phyloP scores from a whole-genome alignment of 2,113 vertebrate genomes.

The Austrofundulus limnaeus region DNA sequence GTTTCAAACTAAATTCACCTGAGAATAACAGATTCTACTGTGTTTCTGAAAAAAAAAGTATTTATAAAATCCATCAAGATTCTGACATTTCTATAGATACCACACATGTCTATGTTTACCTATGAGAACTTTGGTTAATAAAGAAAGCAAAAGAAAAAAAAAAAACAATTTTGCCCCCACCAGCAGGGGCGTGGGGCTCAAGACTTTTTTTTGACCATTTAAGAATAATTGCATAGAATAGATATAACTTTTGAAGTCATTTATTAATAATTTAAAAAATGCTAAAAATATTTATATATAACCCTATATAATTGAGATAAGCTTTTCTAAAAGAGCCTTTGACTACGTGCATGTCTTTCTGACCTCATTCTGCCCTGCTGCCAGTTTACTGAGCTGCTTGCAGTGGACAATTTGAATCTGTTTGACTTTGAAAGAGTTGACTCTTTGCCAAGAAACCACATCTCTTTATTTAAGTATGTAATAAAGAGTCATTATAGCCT shows the following conservation, averaged over 20 bases:
- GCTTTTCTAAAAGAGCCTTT: constrained; percentile 3
- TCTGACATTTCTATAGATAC: too few relatives aligned
- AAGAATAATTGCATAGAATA: constrained; percentile 16
- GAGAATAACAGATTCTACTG: too few relatives aligned
- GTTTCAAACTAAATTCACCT: too few relatives aligned
- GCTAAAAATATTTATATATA: background rate
- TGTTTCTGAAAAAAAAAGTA: too few relatives aligned
- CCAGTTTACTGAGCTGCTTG: constrained; percentile 12
- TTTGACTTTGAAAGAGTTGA: constrained; percentile 31
- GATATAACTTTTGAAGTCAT: constrained; percentile 21
- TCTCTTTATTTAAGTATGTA: constrained; percentile 28
- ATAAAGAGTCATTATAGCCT: constrained; percentile 7
- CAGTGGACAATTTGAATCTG: constrained; percentile 21
- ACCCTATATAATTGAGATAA: background rate
- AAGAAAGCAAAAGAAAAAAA: too few relatives aligned
- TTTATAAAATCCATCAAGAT: too few relatives aligned
- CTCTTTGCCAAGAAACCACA: constrained; percentile 18
- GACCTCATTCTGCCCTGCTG: constrained; percentile 31
- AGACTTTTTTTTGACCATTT: background rate
- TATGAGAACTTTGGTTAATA: too few relatives aligned
- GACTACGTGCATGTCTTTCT: constrained; percentile 10
- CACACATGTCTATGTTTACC: too few relatives aligned
- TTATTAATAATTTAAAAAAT: constrained; percentile 23
- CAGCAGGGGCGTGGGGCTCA: too few relatives aligned
- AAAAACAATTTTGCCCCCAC: too few relatives aligned